A percentile compares a stretch with the other conserved stretches of the same genome.
phyloP scores from a whole-genome alignment of 2,797 vertebrate genomes.

The Scolopax bukidnonensis region DNA sequence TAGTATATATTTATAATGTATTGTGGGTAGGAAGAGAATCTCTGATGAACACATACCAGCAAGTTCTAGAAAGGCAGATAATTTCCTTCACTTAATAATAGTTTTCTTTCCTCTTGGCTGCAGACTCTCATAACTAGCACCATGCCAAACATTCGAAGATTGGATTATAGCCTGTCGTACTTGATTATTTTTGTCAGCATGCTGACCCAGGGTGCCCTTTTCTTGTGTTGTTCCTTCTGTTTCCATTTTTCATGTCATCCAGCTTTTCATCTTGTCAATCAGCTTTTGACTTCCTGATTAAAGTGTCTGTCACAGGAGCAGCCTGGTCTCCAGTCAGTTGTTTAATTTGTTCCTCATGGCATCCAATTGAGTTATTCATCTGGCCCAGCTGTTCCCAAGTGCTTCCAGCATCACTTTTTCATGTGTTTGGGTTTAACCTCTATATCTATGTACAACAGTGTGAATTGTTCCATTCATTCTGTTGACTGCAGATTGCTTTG shows the following conservation, averaged over 20 bases:
- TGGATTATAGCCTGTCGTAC: constrained; percentile 84
- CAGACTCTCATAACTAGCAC: constrained; percentile 79
- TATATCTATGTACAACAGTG: constrained; percentile 77
- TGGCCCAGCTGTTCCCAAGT: constrained; percentile 85
- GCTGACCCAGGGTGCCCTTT: constrained; percentile 83
- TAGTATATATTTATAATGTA: neutral
- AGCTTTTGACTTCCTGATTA: constrained; percentile 88
- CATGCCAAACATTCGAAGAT: constrained; percentile 81
- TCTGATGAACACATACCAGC: constrained; percentile 57
- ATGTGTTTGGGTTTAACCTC: constrained; percentile 86
- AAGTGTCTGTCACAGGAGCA: constrained; percentile 86
- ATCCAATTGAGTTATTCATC: constrained; percentile 86
- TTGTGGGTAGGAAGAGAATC: constrained; percentile 41
- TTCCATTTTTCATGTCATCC: constrained; percentile 88
- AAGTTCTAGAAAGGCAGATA: constrained; percentile 76
- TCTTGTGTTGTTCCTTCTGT: constrained; percentile 86
- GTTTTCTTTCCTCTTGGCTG: constrained; percentile 82
- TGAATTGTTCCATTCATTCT: constrained; percentile 82
- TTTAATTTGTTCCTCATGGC: constrained; percentile 89
- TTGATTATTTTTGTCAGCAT: constrained; percentile 88
- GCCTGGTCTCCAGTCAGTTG: constrained; percentile 81
- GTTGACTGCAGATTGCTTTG: constrained; percentile 69
- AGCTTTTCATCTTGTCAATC: constrained; percentile 89
- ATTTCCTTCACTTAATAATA: constrained; percentile 82
- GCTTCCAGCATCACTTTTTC: constrained; percentile 82